phyloP scores from a whole-genome alignment of 2,113 vertebrate species.

The Platichthys flesus region DNA sequence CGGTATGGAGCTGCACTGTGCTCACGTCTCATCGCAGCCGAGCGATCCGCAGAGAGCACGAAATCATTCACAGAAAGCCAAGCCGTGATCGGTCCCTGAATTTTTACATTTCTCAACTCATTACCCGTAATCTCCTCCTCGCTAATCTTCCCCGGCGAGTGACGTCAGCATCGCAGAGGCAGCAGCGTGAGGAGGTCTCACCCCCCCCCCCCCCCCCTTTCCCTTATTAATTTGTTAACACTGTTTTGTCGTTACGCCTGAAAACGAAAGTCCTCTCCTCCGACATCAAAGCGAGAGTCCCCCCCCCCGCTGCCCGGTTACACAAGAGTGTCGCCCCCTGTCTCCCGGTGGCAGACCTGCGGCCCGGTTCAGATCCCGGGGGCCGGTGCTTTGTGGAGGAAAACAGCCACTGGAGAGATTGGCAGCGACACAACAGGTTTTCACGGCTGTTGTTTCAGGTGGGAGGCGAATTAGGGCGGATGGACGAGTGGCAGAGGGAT shows the following conservation, averaged over 20 bases:
- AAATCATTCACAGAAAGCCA: constrained; percentile 33
- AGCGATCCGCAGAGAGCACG: constrained; percentile 37
- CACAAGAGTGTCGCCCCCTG: constrained; percentile 86
- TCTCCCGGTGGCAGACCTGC: constrained; percentile 52
- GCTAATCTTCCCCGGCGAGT: constrained; percentile 54
- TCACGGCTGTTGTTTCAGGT: constrained; percentile 85
- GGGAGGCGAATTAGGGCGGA: constrained; percentile 76
- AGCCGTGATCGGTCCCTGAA: constrained; percentile 34
- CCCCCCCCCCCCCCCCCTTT: neutral
- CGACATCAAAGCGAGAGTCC: constrained; percentile 87
- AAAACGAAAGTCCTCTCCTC: constrained; percentile 60
- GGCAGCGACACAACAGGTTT: constrained; percentile 79
- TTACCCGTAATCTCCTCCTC: constrained; percentile 55
- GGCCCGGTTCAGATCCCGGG: constrained; percentile 83
- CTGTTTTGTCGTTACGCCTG: constrained; percentile 58
- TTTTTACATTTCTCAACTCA: constrained; percentile 60
- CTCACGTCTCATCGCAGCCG: constrained; percentile 46
- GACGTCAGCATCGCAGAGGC: constrained; percentile 19
- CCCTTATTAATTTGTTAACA: constrained; percentile 49
- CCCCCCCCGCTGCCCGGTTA: constrained; percentile 84
- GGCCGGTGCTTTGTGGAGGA: constrained; percentile 50
- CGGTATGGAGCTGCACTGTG: constrained; percentile 18
- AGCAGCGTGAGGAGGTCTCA: neutral
- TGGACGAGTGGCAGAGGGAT: constrained; percentile 71
- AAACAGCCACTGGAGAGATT: constrained; percentile 66